Base-by-base conservation (phyloP, 1,140 invertebrate species). In the Diabrotica virgifera region DNA sequence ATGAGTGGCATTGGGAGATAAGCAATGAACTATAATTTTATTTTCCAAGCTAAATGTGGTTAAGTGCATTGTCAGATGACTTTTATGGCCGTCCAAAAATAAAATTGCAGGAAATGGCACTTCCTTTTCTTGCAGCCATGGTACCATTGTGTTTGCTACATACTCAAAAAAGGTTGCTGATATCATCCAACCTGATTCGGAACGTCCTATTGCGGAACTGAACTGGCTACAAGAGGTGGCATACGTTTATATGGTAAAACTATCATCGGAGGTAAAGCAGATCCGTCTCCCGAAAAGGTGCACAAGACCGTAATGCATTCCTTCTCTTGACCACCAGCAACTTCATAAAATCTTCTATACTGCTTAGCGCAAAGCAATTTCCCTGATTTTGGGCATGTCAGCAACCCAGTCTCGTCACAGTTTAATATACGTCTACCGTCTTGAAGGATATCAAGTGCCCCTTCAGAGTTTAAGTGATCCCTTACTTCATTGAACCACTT, bases 181-280 rank as follows among this genome's bases (percentile, higher is more conserved):
- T 56, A 63, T 81, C 79, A 79, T 80, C 78, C 78, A 80, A 5
- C 78, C 74, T 56, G 57, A 77, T 10, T 74, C 72, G 61, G 71
- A 73, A 10, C 52, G 59, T 9, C 77, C 74, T 40, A 77, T 63
- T 12, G 72, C 6, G 77, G 77, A 14, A 79, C 65, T 56, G 60
- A 70, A 10, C 68, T 61, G 7, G 64, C 67, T 54, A 79, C 73
- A 36, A 69, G 59, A 13, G 60, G n/a, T 36, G 72, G 68, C 36
- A 72, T 14, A 52, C 69, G 65, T 63, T 71, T 65, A 61, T 75
- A 71, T 9, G 74, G 65, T 46, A 66, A 75, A 62, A 72, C 69
- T 36, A 75, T 71, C 64, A 74, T 68, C 10, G 75, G 71, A 10
- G 66, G 70, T 46, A 59, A 59, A 24, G 59, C 58, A 24, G 51